These are phyloP conservation scores for Chelonoidis abingdonii DNA, from an alignment of 2,113 vertebrate species.

Conservation along the genomic window DNA sequence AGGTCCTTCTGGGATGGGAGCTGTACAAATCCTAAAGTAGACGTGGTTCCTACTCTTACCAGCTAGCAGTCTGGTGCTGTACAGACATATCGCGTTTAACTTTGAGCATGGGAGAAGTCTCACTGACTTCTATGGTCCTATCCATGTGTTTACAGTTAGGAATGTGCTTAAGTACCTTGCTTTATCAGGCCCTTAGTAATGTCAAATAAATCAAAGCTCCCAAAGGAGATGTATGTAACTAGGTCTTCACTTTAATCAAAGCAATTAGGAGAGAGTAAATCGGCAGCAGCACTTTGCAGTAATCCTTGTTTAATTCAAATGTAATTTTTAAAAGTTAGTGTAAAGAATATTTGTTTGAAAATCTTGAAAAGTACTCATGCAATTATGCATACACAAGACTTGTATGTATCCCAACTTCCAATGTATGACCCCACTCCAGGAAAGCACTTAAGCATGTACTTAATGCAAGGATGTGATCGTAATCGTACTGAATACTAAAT, in stretches of 20 bases:
- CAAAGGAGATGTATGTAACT: background rate
- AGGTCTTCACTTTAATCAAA: constrained; percentile 11
- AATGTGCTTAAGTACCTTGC: background rate
- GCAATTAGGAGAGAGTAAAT: background rate
- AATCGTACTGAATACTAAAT: background rate
- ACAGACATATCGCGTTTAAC: background rate
- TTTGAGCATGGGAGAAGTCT: background rate
- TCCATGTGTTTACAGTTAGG: fast-evolving
- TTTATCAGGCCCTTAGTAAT: background rate
- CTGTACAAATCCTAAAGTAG: background rate
- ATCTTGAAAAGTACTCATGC: background rate
- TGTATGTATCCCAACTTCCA: background rate
- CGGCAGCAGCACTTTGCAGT: background rate
- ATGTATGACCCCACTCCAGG: background rate
- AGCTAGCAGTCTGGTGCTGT: background rate
- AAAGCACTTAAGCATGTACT: background rate
- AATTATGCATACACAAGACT: background rate
- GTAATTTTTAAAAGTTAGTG: background rate
- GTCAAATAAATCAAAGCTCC: background rate
- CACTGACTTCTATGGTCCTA: background rate
- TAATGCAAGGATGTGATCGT: background rate
- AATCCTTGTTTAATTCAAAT: constrained; percentile 11
- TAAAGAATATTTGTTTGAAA: background rate
- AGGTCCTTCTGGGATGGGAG: background rate
- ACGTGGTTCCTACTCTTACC: background rate